These are phyloP conservation scores for Ceratothoa steindachneri DNA, from an alignment of 2,888 invertebrate species.

Conservation along the genomic window DNA sequence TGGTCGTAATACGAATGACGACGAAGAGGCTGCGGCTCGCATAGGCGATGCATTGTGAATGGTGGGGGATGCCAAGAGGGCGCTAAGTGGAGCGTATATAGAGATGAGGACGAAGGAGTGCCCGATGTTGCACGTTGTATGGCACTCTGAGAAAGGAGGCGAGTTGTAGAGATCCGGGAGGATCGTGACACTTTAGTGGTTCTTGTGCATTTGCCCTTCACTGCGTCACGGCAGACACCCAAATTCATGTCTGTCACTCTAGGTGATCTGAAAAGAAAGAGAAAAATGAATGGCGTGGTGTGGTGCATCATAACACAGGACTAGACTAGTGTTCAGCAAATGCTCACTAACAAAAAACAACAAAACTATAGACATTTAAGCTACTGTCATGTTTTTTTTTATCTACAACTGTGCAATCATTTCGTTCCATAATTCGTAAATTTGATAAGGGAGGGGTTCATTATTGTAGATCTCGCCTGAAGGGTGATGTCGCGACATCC, in stretches of 20 bases:
- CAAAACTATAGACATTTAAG: too few species aligned
- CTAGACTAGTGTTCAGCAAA: too few species aligned
- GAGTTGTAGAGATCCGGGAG: neutral
- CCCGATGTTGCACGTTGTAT: neutral
- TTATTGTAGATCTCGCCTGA: too few species aligned
- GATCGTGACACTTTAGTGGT: slow-evolving; percentile 66
- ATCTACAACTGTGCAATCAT: too few species aligned
- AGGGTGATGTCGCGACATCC: too few species aligned
- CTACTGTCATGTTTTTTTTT: too few species aligned
- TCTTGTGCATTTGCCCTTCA: slow-evolving; percentile 86
- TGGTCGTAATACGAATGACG: too few species aligned
- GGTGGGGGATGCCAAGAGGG: neutral
- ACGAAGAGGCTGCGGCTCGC: neutral
- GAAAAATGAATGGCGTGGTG: too few species aligned
- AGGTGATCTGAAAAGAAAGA: slow-evolving; percentile 72
- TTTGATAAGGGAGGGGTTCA: too few species aligned
- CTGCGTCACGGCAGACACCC: slow-evolving; percentile 93
- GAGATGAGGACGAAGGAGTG: neutral
- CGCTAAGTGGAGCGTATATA: neutral
- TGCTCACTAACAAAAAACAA: too few species aligned
- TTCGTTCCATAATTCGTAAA: too few species aligned
- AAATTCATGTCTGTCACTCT: slow-evolving; percentile 92
- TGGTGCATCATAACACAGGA: too few species aligned
- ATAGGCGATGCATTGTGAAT: neutral
- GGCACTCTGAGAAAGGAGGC: neutral